Evolutionary conservation across 2,888 invertebrate species (phyloP).

Genomic region (Panzeria rudis): DNA sequence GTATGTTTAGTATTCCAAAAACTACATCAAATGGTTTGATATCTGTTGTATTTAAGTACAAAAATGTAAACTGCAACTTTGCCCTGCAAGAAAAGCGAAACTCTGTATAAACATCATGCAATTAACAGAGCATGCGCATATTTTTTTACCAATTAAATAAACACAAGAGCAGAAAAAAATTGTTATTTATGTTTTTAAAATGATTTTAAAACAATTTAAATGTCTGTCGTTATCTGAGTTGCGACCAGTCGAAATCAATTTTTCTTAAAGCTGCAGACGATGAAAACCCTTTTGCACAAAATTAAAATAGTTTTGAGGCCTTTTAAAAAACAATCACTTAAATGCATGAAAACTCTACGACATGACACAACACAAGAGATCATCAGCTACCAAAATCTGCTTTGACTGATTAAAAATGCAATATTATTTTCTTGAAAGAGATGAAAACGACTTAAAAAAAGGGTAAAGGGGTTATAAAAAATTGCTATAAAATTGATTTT

Average conservation of each 20-base stretch:
- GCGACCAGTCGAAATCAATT: slow-evolving; percentile 9
- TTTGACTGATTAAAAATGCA: slow-evolving; percentile 68
- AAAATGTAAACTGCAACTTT: background rate
- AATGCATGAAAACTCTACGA: slow-evolving; percentile 54
- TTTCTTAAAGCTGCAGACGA: slow-evolving; percentile 7
- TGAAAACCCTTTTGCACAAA: slow-evolving; percentile 35
- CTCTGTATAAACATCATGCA: slow-evolving; percentile 24
- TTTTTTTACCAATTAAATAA: slow-evolving; percentile 60
- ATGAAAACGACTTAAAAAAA: slow-evolving; percentile 3
- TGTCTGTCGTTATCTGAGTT: slow-evolving; percentile 5
- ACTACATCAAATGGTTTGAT: background rate
- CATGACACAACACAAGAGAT: slow-evolving; percentile 60
- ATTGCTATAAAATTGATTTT: slow-evolving; percentile 67
- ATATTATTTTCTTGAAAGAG: slow-evolving; percentile 27
- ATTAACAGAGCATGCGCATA: slow-evolving; percentile 68
- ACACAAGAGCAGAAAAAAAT: slow-evolving; percentile 1
- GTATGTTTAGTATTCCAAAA: too few relatives aligned
- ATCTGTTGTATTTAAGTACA: background rate
- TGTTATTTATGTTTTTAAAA: slow-evolving; percentile 36
- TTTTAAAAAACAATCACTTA: slow-evolving; percentile 50
- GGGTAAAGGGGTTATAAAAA: slow-evolving; percentile 29
- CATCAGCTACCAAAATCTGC: slow-evolving; percentile 66
- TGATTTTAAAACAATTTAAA: slow-evolving; percentile 54
- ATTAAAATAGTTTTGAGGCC: slow-evolving; percentile 49
- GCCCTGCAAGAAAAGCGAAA: background rate